Percentiles rank a stretch among this genome's conserved stretches.
These are phyloP conservation scores for Osmoderma eremita DNA, from an alignment of 2,888 invertebrate genomes.

Conservation along the genomic window DNA sequence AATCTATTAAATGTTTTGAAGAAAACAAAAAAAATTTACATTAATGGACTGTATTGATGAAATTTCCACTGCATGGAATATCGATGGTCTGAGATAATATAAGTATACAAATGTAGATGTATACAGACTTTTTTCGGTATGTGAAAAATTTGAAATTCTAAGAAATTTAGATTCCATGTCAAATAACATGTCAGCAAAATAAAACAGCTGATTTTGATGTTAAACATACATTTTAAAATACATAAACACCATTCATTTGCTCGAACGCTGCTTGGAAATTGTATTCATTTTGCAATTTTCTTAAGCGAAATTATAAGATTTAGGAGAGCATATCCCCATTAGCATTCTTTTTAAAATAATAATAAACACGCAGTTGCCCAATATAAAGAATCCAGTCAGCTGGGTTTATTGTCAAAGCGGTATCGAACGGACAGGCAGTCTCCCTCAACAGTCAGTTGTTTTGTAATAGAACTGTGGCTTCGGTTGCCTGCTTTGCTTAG, in stretches of 20 bases:
- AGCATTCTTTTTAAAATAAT: slow-evolving; percentile 25
- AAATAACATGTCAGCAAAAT: slow-evolving; percentile 38
- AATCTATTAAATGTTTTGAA: too few species aligned
- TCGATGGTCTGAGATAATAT: too few species aligned
- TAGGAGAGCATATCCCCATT: background rate
- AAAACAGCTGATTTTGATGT: slow-evolving; percentile 53
- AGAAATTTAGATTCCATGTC: too few species aligned
- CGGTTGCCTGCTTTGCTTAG: slow-evolving; percentile 7
- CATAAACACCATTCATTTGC: slow-evolving; percentile 16
- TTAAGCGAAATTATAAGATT: background rate
- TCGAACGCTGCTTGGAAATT: background rate
- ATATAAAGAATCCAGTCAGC: slow-evolving; percentile 58
- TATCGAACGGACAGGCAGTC: slow-evolving; percentile 57
- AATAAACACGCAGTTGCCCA: slow-evolving; percentile 54
- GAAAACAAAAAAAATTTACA: too few species aligned
- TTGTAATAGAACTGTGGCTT: slow-evolving; percentile 35
- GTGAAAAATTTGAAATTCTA: too few species aligned
- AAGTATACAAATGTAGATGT: too few species aligned
- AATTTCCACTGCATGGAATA: too few species aligned
- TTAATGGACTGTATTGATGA: too few species aligned
- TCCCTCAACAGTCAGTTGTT: slow-evolving; percentile 46
- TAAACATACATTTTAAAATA: slow-evolving; percentile 49
- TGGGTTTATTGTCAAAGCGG: slow-evolving; percentile 61
- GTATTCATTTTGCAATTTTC: background rate
- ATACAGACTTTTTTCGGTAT: too few species aligned